These are phyloP conservation scores for Solenodon paradoxus DNA, from an alignment of 2,113 vertebrate genomes.

Conservation along the genomic window DNA sequence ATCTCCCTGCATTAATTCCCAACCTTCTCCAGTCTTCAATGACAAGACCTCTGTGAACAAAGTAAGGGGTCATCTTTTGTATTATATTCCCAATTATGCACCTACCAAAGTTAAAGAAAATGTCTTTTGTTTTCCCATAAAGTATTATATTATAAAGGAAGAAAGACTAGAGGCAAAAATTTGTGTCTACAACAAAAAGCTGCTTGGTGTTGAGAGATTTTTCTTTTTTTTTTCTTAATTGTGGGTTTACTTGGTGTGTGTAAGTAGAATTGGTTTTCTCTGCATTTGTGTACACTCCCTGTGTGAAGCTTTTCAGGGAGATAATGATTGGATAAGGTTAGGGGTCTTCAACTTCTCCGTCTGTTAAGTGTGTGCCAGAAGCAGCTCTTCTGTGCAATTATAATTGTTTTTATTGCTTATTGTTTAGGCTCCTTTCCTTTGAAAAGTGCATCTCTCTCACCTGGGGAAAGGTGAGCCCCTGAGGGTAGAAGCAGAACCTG, in stretches of 20 bases:
- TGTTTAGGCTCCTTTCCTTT: conserved; percentile 50
- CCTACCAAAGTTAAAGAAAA: conserved; percentile 50
- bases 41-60: conserved; percentile 5
- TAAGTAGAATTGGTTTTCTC: conserved; percentile 27
- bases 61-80: conserved; percentile 24
- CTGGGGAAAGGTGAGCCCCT: neutral
- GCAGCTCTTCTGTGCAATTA: neutral
- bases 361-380: conserved; percentile 55
- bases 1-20: conserved; percentile 52
- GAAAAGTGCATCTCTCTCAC: conserved; percentile 4
- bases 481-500: neutral
- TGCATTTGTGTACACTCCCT: conserved; percentile 34
- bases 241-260: conserved; percentile 16
- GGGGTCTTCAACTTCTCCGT: conserved; percentile 51
- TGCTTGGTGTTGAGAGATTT: conserved; percentile 29
- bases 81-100: conserved; percentile 48
- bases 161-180: conserved; percentile 46
- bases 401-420: conserved; percentile 24
- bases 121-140: conserved; percentile 56
- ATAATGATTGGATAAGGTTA: conserved; percentile 48
- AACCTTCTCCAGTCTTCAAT: conserved; percentile 24
- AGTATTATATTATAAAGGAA: conserved; percentile 5
- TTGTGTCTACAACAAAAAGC: conserved; percentile 22
- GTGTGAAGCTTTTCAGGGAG: conserved; percentile 39
- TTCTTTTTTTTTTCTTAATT: conserved; percentile 49